These are phyloP conservation scores for Chrysolina haemoptera DNA, from an alignment of 2,888 invertebrate genomes.

Conservation along the genomic window DNA sequence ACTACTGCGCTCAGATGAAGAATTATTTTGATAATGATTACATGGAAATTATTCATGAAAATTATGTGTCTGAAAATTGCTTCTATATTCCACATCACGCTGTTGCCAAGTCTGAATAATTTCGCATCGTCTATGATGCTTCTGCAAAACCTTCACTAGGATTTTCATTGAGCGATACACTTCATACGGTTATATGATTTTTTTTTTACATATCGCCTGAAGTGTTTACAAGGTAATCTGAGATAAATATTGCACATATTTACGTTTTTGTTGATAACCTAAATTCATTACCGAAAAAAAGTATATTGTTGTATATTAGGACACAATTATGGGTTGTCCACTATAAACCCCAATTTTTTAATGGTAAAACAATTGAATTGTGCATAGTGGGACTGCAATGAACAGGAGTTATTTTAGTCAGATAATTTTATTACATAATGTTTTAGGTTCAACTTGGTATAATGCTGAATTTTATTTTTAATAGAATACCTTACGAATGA, in stretches of 20 bases:
- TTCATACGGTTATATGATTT: too few species aligned
- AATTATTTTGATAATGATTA: too few species aligned
- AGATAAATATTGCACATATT: not conserved
- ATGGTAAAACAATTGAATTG: slow-evolving; percentile 25
- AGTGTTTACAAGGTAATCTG: not conserved
- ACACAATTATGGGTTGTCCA: not conserved
- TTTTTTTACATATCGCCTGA: too few species aligned
- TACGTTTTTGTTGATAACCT: slow-evolving; percentile 13
- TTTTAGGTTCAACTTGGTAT: too few species aligned
- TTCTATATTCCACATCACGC: not conserved
- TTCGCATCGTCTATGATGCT: not conserved
- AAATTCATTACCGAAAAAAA: not conserved
- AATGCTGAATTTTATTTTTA: slow-evolving; percentile 7
- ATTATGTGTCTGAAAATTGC: not conserved
- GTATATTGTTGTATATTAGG: too few species aligned
- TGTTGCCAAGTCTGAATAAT: not conserved
- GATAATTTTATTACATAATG: not conserved
- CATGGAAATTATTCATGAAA: not conserved
- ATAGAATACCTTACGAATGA: not conserved
- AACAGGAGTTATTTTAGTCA: not conserved
- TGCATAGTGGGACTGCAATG: slow-evolving; percentile 25
- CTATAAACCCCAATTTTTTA: slow-evolving; percentile 29
- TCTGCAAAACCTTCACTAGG: not conserved
- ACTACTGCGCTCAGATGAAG: too few species aligned
- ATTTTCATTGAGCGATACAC: not conserved